Conservation (phyloP, 2,113 vertebrate genomes). For the Cinclus cinclus region DNA sequence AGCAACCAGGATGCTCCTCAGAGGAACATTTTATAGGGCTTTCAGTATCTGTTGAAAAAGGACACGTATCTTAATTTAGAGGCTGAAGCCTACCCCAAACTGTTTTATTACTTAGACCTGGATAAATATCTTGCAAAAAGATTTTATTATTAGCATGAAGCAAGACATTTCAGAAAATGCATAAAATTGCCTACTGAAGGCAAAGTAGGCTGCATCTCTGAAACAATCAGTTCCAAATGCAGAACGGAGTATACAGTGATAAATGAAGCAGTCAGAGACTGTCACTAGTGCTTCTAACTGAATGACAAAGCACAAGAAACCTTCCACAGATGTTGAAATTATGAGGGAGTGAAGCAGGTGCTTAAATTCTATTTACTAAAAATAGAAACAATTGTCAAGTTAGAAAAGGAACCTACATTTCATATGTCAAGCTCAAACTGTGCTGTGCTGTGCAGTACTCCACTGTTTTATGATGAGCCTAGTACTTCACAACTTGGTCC, state of each 20-base stretch:
- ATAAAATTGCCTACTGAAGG: background rate
- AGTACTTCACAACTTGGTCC: background rate
- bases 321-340: constrained; percentile 52
- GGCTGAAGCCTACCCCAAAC: background rate
- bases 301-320: constrained; percentile 11
- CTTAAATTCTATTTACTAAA: constrained; percentile 49
- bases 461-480: background rate
- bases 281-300: background rate
- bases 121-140: background rate
- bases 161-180: background rate
- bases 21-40: background rate
- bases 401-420: constrained; percentile 15
- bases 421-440: background rate
- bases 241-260: background rate
- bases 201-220: background rate
- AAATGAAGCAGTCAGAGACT: constrained; percentile 30
- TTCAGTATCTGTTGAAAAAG: background rate
- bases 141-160: background rate
- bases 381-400: background rate
- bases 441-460: background rate
- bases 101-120: background rate
- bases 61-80: background rate
- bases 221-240: constrained; percentile 34
- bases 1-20: background rate
- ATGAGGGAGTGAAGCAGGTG: constrained; percentile 22